Conservation (phyloP, 2,113 vertebrate genomes). For the Phylloscopus trochiloides region DNA sequence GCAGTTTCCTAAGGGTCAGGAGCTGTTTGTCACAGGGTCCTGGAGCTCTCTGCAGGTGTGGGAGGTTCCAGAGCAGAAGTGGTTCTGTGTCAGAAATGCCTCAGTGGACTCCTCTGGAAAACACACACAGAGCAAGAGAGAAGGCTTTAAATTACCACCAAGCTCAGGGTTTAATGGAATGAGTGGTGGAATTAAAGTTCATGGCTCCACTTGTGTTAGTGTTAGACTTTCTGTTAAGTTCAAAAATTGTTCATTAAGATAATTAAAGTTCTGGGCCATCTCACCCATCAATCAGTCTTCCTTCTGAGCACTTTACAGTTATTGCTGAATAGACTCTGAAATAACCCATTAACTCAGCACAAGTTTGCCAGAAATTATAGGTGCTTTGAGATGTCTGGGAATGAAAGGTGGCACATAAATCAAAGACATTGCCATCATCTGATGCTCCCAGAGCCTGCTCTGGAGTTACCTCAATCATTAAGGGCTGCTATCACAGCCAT, state of each 20-base stretch:
- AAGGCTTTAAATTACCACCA: not conserved
- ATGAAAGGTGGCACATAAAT: conserved; percentile 40
- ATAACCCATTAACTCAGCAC: conserved; percentile 19
- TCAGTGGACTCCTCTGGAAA: not conserved
- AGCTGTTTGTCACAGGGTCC: not conserved
- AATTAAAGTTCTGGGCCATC: conserved; percentile 46
- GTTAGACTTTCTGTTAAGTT: not conserved
- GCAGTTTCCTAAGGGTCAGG: not conserved
- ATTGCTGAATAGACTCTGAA: conserved; percentile 36
- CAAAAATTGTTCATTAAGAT: conserved; percentile 15
- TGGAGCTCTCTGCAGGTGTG: not conserved
- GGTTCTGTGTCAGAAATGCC: not conserved
- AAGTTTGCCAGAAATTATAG: conserved; percentile 39
- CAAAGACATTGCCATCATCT: conserved; percentile 7
- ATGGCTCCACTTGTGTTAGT: not conserved
- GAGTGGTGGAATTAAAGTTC: conserved; percentile 7
- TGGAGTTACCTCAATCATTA: conserved; percentile 37
- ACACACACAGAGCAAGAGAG: not conserved
- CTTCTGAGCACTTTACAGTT: conserved; percentile 38
- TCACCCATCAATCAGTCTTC: conserved; percentile 41
- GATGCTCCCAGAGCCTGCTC: not conserved
- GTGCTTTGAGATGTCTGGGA: conserved; percentile 40
- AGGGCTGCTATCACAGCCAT: not conserved
- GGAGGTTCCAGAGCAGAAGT: not conserved
- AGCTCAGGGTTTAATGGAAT: not conserved